phyloP scores from a whole-genome alignment of 2,797 vertebrate species.

The Xenops minutus region DNA sequence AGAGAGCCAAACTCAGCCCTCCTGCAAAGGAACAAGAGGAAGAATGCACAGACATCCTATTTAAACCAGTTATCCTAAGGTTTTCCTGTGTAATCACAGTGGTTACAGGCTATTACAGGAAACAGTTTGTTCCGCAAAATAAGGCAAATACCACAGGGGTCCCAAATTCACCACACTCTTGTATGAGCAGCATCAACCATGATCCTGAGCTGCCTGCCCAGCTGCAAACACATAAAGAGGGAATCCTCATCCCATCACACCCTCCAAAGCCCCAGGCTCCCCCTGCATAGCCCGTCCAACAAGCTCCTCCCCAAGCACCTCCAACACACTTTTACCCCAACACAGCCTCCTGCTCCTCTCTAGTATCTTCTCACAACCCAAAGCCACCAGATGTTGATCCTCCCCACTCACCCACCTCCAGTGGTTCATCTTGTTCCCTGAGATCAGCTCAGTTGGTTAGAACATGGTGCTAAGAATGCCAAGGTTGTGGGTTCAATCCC shows the following conservation, averaged over 20 bases:
- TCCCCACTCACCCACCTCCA: background rate
- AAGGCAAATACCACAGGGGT: background rate
- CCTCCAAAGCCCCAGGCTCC: background rate
- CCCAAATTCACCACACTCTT: background rate
- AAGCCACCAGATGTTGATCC: rapidly evolving
- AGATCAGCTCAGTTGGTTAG: background rate
- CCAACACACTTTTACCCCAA: background rate
- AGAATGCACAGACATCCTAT: background rate
- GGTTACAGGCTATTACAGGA: too few relatives aligned
- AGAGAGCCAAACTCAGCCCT: background rate
- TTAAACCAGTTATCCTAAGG: background rate
- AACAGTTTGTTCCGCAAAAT: background rate
- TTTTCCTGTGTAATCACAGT: background rate
- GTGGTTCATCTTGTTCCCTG: background rate
- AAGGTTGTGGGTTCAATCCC: too few relatives aligned
- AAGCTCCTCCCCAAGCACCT: background rate
- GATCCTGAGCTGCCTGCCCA: background rate
- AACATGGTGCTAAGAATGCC: background rate
- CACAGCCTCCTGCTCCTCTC: background rate
- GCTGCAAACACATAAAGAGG: background rate
- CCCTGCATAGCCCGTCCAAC: background rate
- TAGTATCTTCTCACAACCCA: background rate
- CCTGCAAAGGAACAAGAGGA: background rate
- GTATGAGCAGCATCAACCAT: rapidly evolving
- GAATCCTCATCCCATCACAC: background rate